These are phyloP conservation scores for Bufo gargarizans DNA, from an alignment of 2,113 vertebrate genomes.

Conservation along the genomic window DNA sequence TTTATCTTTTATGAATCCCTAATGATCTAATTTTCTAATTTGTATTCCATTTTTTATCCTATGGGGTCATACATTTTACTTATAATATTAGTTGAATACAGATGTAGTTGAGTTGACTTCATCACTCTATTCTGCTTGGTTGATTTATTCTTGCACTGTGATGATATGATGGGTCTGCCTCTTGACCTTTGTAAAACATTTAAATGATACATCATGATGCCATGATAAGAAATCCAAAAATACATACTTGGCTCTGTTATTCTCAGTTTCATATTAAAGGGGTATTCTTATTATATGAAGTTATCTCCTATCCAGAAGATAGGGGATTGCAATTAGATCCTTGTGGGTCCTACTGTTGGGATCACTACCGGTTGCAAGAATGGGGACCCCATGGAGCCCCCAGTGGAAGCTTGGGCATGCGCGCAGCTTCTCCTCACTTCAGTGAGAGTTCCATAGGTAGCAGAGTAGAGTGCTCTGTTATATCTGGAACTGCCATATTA, in stretches of 20 bases:
- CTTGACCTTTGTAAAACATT: neutral
- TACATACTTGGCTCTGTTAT: neutral
- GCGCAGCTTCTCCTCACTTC: too few relatives aligned
- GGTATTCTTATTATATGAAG: too few relatives aligned
- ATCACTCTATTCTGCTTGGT: neutral
- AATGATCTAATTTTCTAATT: slow-evolving; percentile 5
- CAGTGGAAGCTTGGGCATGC: too few relatives aligned
- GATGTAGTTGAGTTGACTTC: neutral
- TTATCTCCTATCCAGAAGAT: too few relatives aligned
- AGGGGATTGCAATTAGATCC: too few relatives aligned
- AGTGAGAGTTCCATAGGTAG: too few relatives aligned
- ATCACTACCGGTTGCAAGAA: too few relatives aligned
- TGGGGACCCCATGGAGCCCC: too few relatives aligned
- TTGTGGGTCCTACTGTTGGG: too few relatives aligned
- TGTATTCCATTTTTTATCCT: neutral
- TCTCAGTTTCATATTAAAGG: too few relatives aligned
- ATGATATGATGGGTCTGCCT: neutral
- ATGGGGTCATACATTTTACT: neutral
- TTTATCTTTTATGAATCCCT: neutral
- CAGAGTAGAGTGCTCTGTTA: too few relatives aligned
- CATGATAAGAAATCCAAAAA: neutral
- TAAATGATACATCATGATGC: neutral
- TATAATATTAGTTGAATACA: neutral
- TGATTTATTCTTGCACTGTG: neutral
- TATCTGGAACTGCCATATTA: too few relatives aligned